Conservation (phyloP, 2,888 invertebrate species). For the Amorpha juglandis region DNA sequence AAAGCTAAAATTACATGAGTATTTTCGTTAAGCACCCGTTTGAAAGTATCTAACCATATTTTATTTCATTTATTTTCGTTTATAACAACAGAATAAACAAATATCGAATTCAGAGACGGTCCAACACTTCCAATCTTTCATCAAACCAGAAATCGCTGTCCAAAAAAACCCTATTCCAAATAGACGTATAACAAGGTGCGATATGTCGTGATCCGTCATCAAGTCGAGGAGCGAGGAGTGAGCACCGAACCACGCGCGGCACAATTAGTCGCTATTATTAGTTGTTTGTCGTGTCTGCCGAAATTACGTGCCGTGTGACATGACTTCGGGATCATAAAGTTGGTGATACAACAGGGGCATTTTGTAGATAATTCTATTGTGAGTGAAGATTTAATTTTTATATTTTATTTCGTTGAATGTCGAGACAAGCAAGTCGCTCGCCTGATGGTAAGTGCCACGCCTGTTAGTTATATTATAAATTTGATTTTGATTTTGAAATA, state of each 20-base stretch:
- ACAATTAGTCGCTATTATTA: slow-evolving; percentile 59
- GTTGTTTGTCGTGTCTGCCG: slow-evolving; percentile 53
- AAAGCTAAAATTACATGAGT: too few relatives aligned
- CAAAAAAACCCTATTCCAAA: neutral
- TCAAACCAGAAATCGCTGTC: neutral
- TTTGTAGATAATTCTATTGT: neutral
- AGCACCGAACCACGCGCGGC: slow-evolving; percentile 31
- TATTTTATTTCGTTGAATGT: too few relatives aligned
- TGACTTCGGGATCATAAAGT: slow-evolving; percentile 33
- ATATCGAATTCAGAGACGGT: neutral
- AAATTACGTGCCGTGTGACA: slow-evolving; percentile 48
- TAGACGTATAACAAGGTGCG: neutral
- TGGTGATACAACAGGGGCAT: slow-evolving; percentile 36
- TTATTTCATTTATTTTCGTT: too few relatives aligned
- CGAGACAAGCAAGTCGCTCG: too few relatives aligned
- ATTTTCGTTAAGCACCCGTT: too few relatives aligned
- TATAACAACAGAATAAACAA: neutral
- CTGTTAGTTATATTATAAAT: too few relatives aligned
- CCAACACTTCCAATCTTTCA: neutral
- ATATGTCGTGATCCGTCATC: slow-evolving; percentile 7
- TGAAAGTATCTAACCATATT: too few relatives aligned
- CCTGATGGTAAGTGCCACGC: too few relatives aligned
- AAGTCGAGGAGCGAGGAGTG: neutral
- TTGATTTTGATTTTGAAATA: too few relatives aligned
- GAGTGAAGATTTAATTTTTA: neutral